Percentiles rank a stretch among this genome's conserved stretches.
Conservation (phyloP, 2,888 invertebrate species). For the Callinectes sapidus region DNA sequence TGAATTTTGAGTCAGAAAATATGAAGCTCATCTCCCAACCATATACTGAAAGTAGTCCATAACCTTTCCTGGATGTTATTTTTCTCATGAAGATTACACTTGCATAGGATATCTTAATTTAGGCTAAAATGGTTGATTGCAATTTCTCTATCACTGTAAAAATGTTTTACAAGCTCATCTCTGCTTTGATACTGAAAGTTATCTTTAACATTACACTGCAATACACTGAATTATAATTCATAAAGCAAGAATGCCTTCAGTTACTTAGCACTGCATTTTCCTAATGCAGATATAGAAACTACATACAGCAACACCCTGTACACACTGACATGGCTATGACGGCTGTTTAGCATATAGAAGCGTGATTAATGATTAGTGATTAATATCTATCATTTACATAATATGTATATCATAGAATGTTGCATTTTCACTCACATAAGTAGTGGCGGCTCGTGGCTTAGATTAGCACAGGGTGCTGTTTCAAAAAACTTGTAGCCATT, state of each 20-base stretch:
- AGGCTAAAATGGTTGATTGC: not conserved
- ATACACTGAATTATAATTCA: not conserved
- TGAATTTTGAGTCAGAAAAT: not conserved
- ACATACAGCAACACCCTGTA: not conserved
- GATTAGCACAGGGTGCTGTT: no score
- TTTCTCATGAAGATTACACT: not conserved
- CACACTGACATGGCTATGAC: not conserved
- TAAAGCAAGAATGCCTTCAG: not conserved
- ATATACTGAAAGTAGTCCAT: not conserved
- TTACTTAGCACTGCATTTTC: not conserved
- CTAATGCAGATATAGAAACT: not conserved
- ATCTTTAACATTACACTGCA: not conserved
- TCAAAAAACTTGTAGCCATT: no score
- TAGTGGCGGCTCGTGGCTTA: no score
- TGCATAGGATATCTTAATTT: not conserved
- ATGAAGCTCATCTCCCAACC: not conserved
- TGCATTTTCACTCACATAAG: no score
- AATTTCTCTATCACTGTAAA: not conserved
- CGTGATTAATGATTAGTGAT: conserved; percentile 1
- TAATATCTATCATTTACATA: not conserved
- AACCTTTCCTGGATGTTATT: not conserved
- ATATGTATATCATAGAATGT: no score
- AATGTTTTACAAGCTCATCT: not conserved
- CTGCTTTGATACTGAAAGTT: not conserved
- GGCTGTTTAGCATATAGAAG: not conserved